Evolutionary conservation across 1,140 invertebrate species (phyloP).

Genomic region (Phocides pigmalion): DNA sequence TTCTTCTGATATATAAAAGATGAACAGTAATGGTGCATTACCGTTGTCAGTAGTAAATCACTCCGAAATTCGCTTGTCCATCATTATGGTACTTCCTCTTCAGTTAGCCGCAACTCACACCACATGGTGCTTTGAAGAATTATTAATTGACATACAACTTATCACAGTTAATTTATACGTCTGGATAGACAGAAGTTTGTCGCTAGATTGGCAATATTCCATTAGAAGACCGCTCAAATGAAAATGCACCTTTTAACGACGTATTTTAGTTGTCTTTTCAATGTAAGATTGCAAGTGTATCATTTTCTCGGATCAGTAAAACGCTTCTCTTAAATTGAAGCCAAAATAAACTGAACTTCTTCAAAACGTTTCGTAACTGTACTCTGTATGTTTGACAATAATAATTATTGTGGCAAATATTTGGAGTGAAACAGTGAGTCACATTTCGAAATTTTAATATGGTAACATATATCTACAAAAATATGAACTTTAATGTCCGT

Average conservation of each 20-base stretch:
- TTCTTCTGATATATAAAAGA: constrained; percentile 7
- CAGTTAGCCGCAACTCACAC: constrained; percentile 62
- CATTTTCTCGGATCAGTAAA: constrained; percentile 67
- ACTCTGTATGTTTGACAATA: constrained; percentile 52
- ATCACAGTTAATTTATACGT: constrained; percentile 83
- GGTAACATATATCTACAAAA: too few relatives aligned
- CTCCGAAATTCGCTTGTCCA: constrained; percentile 46
- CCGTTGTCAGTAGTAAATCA: constrained; percentile 34
- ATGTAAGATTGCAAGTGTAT: constrained; percentile 15
- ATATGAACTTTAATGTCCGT: too few relatives aligned
- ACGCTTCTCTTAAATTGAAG: constrained; percentile 67
- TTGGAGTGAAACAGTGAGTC: constrained; percentile 30
- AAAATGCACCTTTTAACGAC: constrained; percentile 41
- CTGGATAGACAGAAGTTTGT: constrained; percentile 77
- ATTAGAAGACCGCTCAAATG: constrained; percentile 34
- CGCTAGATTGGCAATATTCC: constrained; percentile 75
- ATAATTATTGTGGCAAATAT: constrained; percentile 62
- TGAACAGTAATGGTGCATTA: constrained; percentile 21
- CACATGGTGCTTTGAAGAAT: constrained; percentile 83
- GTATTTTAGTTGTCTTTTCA: constrained; percentile 41
- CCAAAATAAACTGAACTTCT: constrained; percentile 76
- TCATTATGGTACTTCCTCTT: constrained; percentile 66
- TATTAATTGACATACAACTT: constrained; percentile 84
- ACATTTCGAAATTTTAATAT: too few relatives aligned
- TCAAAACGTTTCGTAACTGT: constrained; percentile 71